phyloP scores from a whole-genome alignment of 1,140 invertebrate genomes.

The Arctopsyche grandis region DNA sequence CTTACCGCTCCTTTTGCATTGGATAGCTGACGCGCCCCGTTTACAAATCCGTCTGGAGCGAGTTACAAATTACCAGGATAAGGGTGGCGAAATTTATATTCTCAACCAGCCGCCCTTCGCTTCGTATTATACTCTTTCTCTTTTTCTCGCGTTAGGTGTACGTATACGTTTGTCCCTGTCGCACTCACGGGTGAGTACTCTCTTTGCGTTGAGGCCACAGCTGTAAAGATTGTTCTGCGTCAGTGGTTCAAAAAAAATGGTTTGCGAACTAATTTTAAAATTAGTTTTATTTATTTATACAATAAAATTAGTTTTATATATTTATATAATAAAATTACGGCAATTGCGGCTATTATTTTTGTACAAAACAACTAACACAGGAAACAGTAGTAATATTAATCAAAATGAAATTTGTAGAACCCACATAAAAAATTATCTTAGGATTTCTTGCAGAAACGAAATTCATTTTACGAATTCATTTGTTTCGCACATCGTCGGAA shows the following conservation, averaged over 20 bases:
- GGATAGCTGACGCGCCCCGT: not conserved
- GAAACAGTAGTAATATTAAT: no score
- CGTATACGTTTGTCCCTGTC: not conserved
- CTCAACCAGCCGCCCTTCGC: slow-evolving; percentile 24
- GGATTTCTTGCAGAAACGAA: no score
- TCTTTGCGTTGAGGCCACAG: slow-evolving; percentile 32
- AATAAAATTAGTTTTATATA: no score
- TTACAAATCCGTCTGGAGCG: not conserved
- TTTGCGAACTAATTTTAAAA: not conserved
- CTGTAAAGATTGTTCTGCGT: slow-evolving; percentile 34
- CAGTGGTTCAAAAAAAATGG: slow-evolving; percentile 11
- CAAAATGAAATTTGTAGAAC: no score
- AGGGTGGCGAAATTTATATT: slow-evolving; percentile 41
- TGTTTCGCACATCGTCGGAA: no score
- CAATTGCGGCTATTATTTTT: no score
- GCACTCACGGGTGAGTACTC: slow-evolving; percentile 18
- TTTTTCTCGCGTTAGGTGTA: not conserved
- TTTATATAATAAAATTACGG: no score
- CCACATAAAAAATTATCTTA: no score
- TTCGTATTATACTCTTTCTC: not conserved
- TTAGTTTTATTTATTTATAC: no score
- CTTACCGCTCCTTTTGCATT: slow-evolving; percentile 41
- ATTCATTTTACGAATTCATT: no score
- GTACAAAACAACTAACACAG: no score
- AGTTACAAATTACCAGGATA: slow-evolving; percentile 30